phyloP scores from a whole-genome alignment of 2,113 vertebrate genomes.

The Galeopterus variegatus region DNA sequence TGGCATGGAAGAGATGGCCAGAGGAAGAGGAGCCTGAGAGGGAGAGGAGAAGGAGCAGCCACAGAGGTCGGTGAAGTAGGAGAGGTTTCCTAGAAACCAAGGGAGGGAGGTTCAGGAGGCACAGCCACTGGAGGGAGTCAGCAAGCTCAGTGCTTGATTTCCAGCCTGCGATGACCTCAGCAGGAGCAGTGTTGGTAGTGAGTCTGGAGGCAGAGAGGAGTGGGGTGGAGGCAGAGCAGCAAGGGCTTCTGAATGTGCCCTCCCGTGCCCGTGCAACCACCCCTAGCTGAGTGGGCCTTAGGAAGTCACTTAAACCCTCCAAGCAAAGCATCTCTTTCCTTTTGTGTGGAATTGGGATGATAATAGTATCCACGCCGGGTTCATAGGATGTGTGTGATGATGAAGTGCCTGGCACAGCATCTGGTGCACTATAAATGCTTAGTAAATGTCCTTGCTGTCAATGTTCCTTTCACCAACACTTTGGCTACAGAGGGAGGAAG shows the following conservation, averaged over 20 bases:
- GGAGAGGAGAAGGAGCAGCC: neutral
- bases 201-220: neutral
- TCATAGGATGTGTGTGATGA: neutral
- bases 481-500: neutral
- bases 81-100: neutral
- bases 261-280: rapidly evolving
- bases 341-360: neutral
- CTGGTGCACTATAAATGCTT: neutral
- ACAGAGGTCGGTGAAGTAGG: neutral
- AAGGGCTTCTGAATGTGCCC: neutral
- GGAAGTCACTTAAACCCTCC: neutral
- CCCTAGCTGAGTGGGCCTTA: neutral
- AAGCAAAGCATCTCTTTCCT: neutral
- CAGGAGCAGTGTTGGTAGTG: neutral
- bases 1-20: neutral
- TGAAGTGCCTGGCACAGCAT: no score
- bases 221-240: rapidly evolving
- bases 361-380: neutral
- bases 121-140: neutral
- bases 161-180: neutral
- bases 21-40: neutral
- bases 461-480: neutral
- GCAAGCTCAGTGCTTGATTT: neutral
- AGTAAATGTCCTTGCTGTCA: rapidly evolving
- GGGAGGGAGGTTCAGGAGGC: neutral